Percentiles rank a stretch among this genome's conserved stretches.
Evolutionary conservation across 2,797 vertebrate genomes (phyloP).

Genomic region (Chaenodraco wilsoni): DNA sequence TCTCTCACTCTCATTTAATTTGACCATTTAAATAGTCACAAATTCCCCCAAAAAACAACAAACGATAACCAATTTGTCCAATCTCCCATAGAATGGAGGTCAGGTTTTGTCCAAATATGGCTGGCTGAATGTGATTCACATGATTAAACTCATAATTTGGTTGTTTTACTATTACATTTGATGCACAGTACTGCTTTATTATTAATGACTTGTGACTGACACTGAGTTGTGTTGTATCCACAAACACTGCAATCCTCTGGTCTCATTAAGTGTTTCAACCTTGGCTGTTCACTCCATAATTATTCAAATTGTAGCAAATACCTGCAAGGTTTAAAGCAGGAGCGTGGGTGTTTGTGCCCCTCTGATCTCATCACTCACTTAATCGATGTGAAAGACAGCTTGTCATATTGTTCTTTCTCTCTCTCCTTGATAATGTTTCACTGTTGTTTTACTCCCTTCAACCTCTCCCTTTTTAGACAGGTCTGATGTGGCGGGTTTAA

Average conservation of each 20-base stretch:
- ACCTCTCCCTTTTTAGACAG: constrained; percentile 39
- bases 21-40: no score
- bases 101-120: no score
- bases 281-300: constrained; percentile 8
- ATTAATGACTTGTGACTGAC: not conserved
- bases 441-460: constrained; percentile 12
- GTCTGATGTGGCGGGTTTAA: constrained; percentile 49
- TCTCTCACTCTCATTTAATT: no score
- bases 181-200: not conserved
- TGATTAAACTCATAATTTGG: no score
- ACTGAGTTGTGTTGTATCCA: not conserved
- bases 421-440: constrained; percentile 39
- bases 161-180: not conserved
- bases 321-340: constrained; percentile 3
- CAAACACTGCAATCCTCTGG: not conserved
- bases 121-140: no score
- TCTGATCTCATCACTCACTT: constrained; percentile 47
- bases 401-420: constrained; percentile 40
- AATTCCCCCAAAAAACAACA: no score
- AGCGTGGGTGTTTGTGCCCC: constrained; percentile 11
- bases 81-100: no score
- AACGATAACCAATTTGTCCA: no score
- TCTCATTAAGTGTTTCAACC: constrained; percentile 3
- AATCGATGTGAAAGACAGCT: constrained; percentile 46
- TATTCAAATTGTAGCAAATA: constrained; percentile 25